phyloP scores from a whole-genome alignment of 2,113 vertebrate genomes.

The Nycticorax nycticorax region DNA sequence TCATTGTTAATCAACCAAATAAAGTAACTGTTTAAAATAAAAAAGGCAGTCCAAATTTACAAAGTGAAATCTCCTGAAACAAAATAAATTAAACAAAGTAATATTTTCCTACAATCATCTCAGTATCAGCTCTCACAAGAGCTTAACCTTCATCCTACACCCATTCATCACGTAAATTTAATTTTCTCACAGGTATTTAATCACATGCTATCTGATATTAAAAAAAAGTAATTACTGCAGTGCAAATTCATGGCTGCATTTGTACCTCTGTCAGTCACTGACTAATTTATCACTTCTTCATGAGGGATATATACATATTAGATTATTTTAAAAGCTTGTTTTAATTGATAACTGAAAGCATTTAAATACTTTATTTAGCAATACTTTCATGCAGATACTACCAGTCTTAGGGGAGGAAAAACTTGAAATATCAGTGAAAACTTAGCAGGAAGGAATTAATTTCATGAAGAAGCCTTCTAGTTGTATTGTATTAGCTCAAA shows the following conservation, averaged over 20 bases:
- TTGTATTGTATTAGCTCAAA: not conserved
- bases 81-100: constrained; percentile 85
- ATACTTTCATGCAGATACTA: not conserved
- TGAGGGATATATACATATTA: not conserved
- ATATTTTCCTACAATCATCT: constrained; percentile 85
- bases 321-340: not conserved
- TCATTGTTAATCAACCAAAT: constrained; percentile 66
- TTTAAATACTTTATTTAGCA: constrained; percentile 6
- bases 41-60: constrained; percentile 59
- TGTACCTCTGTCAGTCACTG: constrained; percentile 65
- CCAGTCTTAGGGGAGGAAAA: not conserved
- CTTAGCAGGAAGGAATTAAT: not conserved
- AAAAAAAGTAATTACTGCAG: constrained; percentile 86
- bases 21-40: constrained; percentile 72
- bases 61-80: constrained; percentile 78
- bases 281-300: constrained; percentile 49
- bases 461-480: not conserved
- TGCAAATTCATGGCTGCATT: constrained; percentile 74
- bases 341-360: not conserved
- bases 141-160: constrained; percentile 83
- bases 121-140: constrained; percentile 85
- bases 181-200: constrained; percentile 93
- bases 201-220: constrained; percentile 89
- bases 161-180: constrained; percentile 93
- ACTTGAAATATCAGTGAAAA: not conserved